These are phyloP conservation scores for Chrysopilus asiliformis DNA, from an alignment of 2,888 invertebrate genomes.

Conservation along the genomic window DNA sequence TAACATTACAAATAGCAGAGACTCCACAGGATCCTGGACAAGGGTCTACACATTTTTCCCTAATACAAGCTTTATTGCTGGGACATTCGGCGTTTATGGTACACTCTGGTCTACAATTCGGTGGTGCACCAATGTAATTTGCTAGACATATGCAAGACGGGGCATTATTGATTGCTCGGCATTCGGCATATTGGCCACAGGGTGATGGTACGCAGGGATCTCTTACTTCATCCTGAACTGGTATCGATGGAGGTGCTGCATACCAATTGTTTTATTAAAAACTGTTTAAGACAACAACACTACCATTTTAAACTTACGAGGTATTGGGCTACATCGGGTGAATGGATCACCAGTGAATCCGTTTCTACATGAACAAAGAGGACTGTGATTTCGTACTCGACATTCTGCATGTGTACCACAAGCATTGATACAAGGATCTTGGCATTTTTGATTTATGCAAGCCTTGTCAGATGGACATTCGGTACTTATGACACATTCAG, in stretches of 20 bases:
- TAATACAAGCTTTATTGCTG: slow-evolving; percentile 61
- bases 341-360: slow-evolving; percentile 67
- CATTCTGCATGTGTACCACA: slow-evolving; percentile 55
- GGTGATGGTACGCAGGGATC: slow-evolving; percentile 52
- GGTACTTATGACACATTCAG: slow-evolving; percentile 63
- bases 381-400: slow-evolving; percentile 61
- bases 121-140: slow-evolving; percentile 56
- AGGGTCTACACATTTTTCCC: slow-evolving; percentile 62
- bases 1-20: slow-evolving; percentile 48
- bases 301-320: slow-evolving; percentile 27
- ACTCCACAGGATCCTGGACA: slow-evolving; percentile 67
- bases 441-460: slow-evolving; percentile 63
- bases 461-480: slow-evolving; percentile 61
- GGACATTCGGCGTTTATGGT: slow-evolving; percentile 61
- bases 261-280: neutral
- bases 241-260: slow-evolving; percentile 23
- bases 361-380: slow-evolving; percentile 57
- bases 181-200: slow-evolving; percentile 55
- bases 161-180: slow-evolving; percentile 43
- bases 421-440: slow-evolving; percentile 57
- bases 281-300: neutral
- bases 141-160: slow-evolving; percentile 51
- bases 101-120: slow-evolving; percentile 57
- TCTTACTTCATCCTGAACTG: slow-evolving; percentile 21
- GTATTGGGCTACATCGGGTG: slow-evolving; percentile 43